Evolutionary conservation across 2,888 invertebrate genomes (phyloP).

Genomic region (Horisme vitalbata): DNA sequence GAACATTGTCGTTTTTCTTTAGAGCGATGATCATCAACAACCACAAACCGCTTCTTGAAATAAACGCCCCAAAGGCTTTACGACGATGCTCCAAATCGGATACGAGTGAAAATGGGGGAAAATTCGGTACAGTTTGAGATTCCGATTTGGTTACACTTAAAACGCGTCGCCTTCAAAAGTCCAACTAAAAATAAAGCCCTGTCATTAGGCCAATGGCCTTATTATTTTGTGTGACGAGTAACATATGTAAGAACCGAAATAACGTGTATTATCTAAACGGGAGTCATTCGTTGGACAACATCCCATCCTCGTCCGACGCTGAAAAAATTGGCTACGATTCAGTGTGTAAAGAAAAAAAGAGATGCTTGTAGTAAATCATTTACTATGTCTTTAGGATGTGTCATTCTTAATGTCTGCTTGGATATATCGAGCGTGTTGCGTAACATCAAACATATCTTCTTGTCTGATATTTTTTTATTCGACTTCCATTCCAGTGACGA

Average conservation of each 20-base stretch:
- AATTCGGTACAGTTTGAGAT: constrained; percentile 40
- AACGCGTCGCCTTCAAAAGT: constrained; percentile 64
- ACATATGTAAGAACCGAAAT: constrained; percentile 78
- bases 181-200: constrained; percentile 66
- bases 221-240: constrained; percentile 78
- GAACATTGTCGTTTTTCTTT: constrained; percentile 4
- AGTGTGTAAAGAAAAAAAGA: constrained; percentile 52
- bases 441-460: constrained; percentile 42
- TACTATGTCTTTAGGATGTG: constrained; percentile 58
- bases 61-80: constrained; percentile 8
- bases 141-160: constrained; percentile 51
- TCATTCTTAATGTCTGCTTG: constrained; percentile 48
- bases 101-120: constrained; percentile 35
- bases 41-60: constrained; percentile 19
- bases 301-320: constrained; percentile 50
- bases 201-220: constrained; percentile 82
- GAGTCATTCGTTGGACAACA: constrained; percentile 58
- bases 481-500: constrained; percentile 43
- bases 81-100: constrained; percentile 23
- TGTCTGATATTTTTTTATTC: constrained; percentile 42
- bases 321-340: constrained; percentile 70
- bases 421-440: constrained; percentile 50
- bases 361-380: constrained; percentile 59
- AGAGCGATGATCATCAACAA: constrained; percentile 12
- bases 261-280: constrained; percentile 77